A percentile compares a stretch with the other conserved stretches of the same genome.
phyloP scores from a whole-genome alignment of 2,113 vertebrate genomes.

The Salvelinus alpinus region DNA sequence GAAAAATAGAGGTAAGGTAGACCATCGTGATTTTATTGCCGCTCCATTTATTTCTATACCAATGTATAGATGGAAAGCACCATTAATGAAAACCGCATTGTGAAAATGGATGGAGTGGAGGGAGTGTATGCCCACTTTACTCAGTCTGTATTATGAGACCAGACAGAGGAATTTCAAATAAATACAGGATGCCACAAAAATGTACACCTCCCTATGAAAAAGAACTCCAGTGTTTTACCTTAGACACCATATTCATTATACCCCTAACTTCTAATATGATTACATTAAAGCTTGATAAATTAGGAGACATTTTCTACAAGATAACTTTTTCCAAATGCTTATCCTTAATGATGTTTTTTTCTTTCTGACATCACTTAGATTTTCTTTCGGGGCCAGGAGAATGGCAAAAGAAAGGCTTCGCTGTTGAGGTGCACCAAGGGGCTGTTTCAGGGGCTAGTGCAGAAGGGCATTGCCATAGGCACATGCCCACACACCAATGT shows the following conservation, averaged over 20 bases:
- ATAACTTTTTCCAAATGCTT: conserved; percentile 60
- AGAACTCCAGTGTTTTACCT: conserved; percentile 38
- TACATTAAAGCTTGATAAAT: conserved; percentile 71
- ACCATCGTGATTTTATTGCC: conserved; percentile 50
- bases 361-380: neutral
- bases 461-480: neutral
- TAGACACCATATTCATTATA: conserved; percentile 76
- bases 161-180: conserved; percentile 75
- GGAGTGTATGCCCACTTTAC: conserved; percentile 67
- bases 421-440: conserved; percentile 7
- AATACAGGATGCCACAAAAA: conserved; percentile 76
- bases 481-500: no score
- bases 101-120: conserved; percentile 63
- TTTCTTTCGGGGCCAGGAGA: conserved; percentile 3
- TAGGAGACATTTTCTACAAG: conserved; percentile 61
- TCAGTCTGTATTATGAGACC: conserved; percentile 58
- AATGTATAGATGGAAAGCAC: conserved; percentile 43
- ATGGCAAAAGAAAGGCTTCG: conserved; percentile 18
- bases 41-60: conserved; percentile 61
- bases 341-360: conserved; percentile 53
- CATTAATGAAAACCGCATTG: conserved; percentile 59
- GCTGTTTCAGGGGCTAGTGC: neutral
- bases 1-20: conserved; percentile 62
- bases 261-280: conserved; percentile 67
- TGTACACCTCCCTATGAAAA: conserved; percentile 63